These are phyloP conservation scores for Coranthus polyacanthus DNA, from an alignment of 2,797 vertebrate genomes.

Conservation along the genomic window DNA sequence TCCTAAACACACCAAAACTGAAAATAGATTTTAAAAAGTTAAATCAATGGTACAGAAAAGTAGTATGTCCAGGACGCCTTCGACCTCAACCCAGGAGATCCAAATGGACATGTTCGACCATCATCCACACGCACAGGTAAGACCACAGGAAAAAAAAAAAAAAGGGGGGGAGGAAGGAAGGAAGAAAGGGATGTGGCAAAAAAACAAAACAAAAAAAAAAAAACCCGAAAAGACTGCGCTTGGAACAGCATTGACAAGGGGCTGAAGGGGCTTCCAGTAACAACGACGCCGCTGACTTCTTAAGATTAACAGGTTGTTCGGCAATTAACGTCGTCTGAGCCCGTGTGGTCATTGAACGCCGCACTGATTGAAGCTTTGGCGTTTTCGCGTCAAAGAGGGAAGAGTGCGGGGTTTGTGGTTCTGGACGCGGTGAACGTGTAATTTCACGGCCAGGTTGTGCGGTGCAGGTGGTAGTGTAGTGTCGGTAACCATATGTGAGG, in stretches of 20 bases:
- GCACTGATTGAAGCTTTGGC: not conserved
- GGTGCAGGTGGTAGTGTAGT: constrained; percentile 9
- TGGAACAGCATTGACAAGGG: not conserved
- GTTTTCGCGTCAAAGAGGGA: too few species aligned
- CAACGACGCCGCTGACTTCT: constrained; percentile 33
- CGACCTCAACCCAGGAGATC: constrained; percentile 98
- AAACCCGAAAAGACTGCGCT: not conserved
- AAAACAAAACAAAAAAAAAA: too few species aligned
- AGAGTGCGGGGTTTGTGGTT: too few species aligned
- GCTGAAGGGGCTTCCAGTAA: not conserved
- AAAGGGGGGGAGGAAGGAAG: too few species aligned
- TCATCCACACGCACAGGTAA: constrained; percentile 95
- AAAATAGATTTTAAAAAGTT: constrained; percentile 73
- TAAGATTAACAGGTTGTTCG: constrained; percentile 80
- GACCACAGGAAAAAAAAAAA: constrained; percentile 35
- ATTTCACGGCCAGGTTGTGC: not conserved
- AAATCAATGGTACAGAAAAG: constrained; percentile 98
- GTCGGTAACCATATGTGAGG: constrained; percentile 18
- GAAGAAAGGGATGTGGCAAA: too few species aligned
- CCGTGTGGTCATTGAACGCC: too few species aligned
- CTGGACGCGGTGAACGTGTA: not conserved
- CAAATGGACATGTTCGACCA: constrained; percentile 98
- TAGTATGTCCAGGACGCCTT: constrained; percentile 97
- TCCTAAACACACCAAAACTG: constrained; percentile 63
- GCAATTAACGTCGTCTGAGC: constrained; percentile 24